These are phyloP conservation scores for Gobio occitaniae DNA, from an alignment of 2,797 vertebrate species.

Conservation along the genomic window DNA sequence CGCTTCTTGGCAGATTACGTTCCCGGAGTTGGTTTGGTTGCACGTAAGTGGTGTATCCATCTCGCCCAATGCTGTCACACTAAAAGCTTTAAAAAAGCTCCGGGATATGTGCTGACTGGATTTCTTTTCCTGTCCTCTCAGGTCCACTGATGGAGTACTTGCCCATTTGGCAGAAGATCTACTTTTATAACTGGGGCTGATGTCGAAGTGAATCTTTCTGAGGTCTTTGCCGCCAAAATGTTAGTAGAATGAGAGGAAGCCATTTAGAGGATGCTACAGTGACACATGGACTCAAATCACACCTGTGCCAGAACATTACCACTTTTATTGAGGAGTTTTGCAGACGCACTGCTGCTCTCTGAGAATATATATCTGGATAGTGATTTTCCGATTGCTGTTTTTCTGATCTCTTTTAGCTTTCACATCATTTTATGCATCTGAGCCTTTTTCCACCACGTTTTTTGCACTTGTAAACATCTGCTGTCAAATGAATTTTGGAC, in stretches of 20 bases:
- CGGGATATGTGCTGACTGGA: conserved; percentile 25
- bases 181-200: conserved; percentile 97
- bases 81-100: conserved; percentile 40
- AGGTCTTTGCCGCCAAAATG: conserved; percentile 18
- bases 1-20: conserved; percentile 87
- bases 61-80: conserved; percentile 6
- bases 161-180: conserved; percentile 98
- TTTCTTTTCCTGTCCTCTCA: conserved; percentile 65
- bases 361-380: background rate
- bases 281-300: conserved; percentile 25
- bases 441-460: conserved; percentile 12
- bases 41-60: conserved; percentile 81
- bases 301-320: conserved; percentile 36
- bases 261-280: conserved; percentile 17
- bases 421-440: conserved; percentile 1
- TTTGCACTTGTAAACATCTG: background rate
- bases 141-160: conserved; percentile 97
- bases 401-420: conserved; percentile 6
- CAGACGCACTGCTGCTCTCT: background rate
- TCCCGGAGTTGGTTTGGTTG: conserved; percentile 90
- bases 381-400: background rate
- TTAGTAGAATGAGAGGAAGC: conserved; percentile 11
- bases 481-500: conserved; percentile 6
- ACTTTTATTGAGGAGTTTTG: conserved; percentile 9
- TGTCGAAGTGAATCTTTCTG: conserved; percentile 28